These are phyloP conservation scores for Napeogenes sylphis DNA, from an alignment of 2,888 invertebrate genomes.

Conservation along the genomic window DNA sequence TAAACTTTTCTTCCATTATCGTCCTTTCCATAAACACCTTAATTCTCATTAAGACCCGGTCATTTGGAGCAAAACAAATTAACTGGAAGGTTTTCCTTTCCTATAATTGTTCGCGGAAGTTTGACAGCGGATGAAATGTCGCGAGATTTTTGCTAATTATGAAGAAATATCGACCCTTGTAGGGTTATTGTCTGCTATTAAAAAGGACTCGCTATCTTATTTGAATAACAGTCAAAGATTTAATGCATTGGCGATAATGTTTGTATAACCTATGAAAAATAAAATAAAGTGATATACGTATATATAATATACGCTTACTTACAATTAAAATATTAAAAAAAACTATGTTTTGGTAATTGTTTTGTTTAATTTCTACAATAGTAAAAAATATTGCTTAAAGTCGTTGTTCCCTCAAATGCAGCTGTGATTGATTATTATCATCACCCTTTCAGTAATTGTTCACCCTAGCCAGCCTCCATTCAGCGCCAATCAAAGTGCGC, in stretches of 20 bases:
- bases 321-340: too few relatives aligned
- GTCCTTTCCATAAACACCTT: slow-evolving; percentile 69
- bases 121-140: slow-evolving; percentile 74
- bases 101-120: slow-evolving; percentile 43
- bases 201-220: slow-evolving; percentile 12
- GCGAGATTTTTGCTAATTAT: slow-evolving; percentile 74
- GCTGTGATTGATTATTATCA: slow-evolving; percentile 6
- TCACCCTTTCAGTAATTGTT: slow-evolving; percentile 40
- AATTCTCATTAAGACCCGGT: slow-evolving; percentile 65
- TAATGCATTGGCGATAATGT: neutral
- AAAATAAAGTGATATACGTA: too few relatives aligned
- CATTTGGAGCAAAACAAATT: slow-evolving; percentile 71
- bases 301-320: too few relatives aligned
- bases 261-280: too few relatives aligned
- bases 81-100: slow-evolving; percentile 50
- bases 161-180: slow-evolving; percentile 27
- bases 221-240: neutral
- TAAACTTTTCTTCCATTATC: slow-evolving; percentile 55
- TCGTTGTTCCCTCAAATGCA: neutral
- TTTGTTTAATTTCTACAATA: too few relatives aligned
- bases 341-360: too few relatives aligned
- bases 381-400: neutral
- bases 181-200: slow-evolving; percentile 24
- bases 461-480: slow-evolving; percentile 46
- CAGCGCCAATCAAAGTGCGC: slow-evolving; percentile 59